Base-by-base conservation (phyloP, 2,888 invertebrate species). In the Aporophyla nigra region DNA sequence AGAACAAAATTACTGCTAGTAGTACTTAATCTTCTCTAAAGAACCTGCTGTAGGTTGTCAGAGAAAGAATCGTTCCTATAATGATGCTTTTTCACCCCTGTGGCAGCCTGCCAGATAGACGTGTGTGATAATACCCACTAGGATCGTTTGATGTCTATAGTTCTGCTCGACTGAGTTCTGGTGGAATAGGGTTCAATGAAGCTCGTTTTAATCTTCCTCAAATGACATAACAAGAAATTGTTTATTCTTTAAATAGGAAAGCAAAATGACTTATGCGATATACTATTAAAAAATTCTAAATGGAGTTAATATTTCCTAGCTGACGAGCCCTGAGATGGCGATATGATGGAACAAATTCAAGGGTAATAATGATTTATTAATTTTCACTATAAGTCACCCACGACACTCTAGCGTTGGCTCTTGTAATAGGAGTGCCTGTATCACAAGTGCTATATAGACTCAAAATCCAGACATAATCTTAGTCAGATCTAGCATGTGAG, bases 11-110 rank as follows among this genome's bases (percentile, higher is more conserved):
- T 78, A 54, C 27, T 72, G 51, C 49, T 33, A 77, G 12, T n/a
- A 46, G 53, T 40, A 21, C 67, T 76, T 76, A 82, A 76, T 76
- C 27, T 82, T 62, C 46, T 58, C 53, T n/a, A 53, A 56, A n/a
- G 27, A 62, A 58, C 14, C 10, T 67, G 49, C 9, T 56, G 33
- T 58, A 24, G 10, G 10, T 46, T 59, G 53, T 53, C 33, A 21
- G 3, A 16, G 14, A 24, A 46, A 9, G 6, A 43, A 79, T 46
- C 9, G 49, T 58, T 51, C 24, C 46, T 53, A 10, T 49, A 54
- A 61, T 33, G 0, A 53, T 24, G 6, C 54, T 21, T 61, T 74
- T 54, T 33, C 7, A 53, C 10, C 16, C 1, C 9, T 40, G 4
- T 19, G 6, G n/a, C 12, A 27, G 10, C 27, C 43, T 27, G 21